These are phyloP conservation scores for Drosophila auraria DNA, from an alignment of 1,140 invertebrate species.

Conservation along the genomic window DNA sequence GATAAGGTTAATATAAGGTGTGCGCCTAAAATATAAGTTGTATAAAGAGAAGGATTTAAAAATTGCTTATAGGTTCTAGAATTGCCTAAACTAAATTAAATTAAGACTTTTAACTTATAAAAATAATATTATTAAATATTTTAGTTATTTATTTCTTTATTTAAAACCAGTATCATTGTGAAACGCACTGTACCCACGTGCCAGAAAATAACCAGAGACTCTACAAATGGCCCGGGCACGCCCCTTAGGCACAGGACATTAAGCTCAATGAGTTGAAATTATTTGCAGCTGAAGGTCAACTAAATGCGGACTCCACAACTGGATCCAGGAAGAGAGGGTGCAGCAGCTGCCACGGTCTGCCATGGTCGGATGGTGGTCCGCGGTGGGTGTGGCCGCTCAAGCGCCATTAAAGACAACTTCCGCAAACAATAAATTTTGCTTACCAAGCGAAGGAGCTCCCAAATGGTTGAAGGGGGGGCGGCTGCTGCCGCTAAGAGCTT, in stretches of 20 bases:
- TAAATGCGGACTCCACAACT: conserved; percentile 41
- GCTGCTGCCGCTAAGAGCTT: conserved; percentile 17
- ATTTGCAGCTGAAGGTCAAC: conserved; percentile 79
- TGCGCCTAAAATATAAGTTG: background rate
- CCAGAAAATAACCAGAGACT: conserved; percentile 19
- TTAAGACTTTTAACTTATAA: too few species aligned
- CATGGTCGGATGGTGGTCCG: background rate
- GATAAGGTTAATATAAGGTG: conserved; percentile 35
- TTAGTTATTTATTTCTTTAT: background rate
- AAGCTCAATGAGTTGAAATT: conserved; percentile 83
- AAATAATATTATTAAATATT: background rate
- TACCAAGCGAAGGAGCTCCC: conserved; percentile 53
- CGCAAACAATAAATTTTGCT: conserved; percentile 76
- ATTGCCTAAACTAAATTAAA: too few species aligned
- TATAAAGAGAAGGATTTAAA: too few species aligned
- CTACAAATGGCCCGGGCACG: conserved; percentile 38
- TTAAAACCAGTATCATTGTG: background rate
- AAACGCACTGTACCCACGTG: conserved; percentile 25
- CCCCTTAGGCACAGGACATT: conserved; percentile 65
- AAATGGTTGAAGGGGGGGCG: conserved; percentile 12
- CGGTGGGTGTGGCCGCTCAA: conserved; percentile 47
- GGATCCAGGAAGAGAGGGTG: background rate
- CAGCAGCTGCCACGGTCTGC: background rate
- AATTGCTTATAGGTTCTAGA: too few species aligned
- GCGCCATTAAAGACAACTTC: conserved; percentile 81